These are phyloP conservation scores for Conistra vaccinii DNA, from an alignment of 2,888 invertebrate genomes.

Conservation along the genomic window DNA sequence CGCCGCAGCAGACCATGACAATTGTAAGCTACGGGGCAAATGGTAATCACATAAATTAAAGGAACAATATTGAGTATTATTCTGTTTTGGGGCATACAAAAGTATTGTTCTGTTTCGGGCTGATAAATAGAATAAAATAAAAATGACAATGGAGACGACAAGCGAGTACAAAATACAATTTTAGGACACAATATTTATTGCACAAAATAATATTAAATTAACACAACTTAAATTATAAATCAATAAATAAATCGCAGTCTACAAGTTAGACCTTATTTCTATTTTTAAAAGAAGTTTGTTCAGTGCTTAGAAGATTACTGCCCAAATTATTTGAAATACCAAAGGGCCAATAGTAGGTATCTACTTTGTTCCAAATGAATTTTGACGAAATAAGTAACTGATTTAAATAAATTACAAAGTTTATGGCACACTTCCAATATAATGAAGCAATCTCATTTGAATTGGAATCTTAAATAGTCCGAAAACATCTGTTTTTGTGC, in stretches of 20 bases:
- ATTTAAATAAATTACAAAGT: constrained; percentile 40
- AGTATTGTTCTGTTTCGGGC: background rate
- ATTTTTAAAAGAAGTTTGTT: constrained; percentile 14
- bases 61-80: too few relatives aligned
- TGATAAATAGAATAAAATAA: background rate
- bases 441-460: constrained; percentile 27
- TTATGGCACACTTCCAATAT: constrained; percentile 6
- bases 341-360: background rate
- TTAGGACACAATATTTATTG: constrained; percentile 28
- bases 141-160: background rate
- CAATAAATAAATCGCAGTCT: constrained; percentile 63
- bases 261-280: constrained; percentile 26
- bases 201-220: constrained; percentile 35
- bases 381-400: background rate
- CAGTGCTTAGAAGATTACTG: background rate
- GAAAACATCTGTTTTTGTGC: too few relatives aligned
- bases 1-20: too few relatives aligned
- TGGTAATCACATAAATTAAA: too few relatives aligned
- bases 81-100: too few relatives aligned
- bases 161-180: background rate
- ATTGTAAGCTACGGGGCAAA: too few relatives aligned
- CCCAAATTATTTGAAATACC: background rate
- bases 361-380: background rate
- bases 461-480: constrained; percentile 22
- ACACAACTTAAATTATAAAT: constrained; percentile 47